Evolutionary conservation across 1,140 invertebrate genomes (phyloP).

Genomic region (Diachasmimorpha longicaudata): DNA sequence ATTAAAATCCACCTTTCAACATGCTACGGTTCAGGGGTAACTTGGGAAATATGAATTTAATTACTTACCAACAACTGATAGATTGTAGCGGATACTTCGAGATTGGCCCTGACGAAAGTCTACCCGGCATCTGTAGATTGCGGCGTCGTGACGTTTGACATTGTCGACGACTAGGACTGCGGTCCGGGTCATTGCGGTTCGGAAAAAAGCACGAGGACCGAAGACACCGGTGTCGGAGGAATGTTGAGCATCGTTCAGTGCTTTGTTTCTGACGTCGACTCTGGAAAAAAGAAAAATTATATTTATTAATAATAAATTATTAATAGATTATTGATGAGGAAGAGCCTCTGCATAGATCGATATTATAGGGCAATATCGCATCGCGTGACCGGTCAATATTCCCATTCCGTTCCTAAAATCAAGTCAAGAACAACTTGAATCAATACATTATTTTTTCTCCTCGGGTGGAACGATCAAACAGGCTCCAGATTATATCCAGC

Average conservation of each 20-base stretch:
- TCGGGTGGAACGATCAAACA: too few species aligned
- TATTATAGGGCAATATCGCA: too few species aligned
- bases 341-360: too few species aligned
- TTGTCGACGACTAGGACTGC: constrained; percentile 79
- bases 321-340: too few species aligned
- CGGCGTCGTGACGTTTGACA: constrained; percentile 83
- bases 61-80: constrained; percentile 85
- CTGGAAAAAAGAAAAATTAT: constrained; percentile 63
- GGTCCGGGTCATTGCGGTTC: constrained; percentile 70
- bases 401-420: too few species aligned
- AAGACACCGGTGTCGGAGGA: constrained; percentile 81
- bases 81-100: constrained; percentile 84
- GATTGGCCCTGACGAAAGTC: constrained; percentile 89
- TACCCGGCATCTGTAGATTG: constrained; percentile 85
- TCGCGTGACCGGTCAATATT: too few species aligned
- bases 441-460: too few species aligned
- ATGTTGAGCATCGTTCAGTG: constrained; percentile 72
- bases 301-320: too few species aligned
- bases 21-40: not conserved
- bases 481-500: too few species aligned
- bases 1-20: not conserved
- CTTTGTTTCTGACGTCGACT: constrained; percentile 80
- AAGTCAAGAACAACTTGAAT: too few species aligned
- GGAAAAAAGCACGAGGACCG: constrained; percentile 80
- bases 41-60: not conserved